Evolutionary conservation across 1,140 invertebrate species (phyloP).

Genomic region (Venturia canescens): DNA sequence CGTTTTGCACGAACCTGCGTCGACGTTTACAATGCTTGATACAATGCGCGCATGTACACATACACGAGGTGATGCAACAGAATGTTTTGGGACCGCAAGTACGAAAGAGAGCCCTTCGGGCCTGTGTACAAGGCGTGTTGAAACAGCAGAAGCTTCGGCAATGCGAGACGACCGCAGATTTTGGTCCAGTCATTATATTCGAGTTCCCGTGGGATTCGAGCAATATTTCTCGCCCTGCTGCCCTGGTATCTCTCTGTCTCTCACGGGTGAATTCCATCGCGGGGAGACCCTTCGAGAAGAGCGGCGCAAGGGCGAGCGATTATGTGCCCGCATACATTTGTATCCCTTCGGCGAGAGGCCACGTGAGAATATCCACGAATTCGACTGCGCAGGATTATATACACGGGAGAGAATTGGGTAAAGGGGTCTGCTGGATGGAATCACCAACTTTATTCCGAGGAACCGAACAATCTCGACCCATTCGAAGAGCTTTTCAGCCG

Average conservation of each 20-base stretch:
- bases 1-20: too few species aligned
- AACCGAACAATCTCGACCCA: too few species aligned
- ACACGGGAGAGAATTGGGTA: too few species aligned
- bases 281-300: not conserved
- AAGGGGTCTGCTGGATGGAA: too few species aligned
- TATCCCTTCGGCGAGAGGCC: constrained; percentile 1
- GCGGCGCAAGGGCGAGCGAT: constrained; percentile 16
- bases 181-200: constrained; percentile 32
- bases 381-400: too few species aligned
- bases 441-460: too few species aligned
- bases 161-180: constrained; percentile 20
- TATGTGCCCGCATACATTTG: constrained; percentile 19
- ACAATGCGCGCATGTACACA: too few species aligned
- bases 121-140: not conserved
- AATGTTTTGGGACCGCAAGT: too few species aligned
- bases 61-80: too few species aligned
- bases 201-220: constrained; percentile 26
- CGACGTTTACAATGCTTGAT: too few species aligned
- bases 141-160: not conserved
- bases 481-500: too few species aligned
- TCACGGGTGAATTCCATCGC: constrained; percentile 16
- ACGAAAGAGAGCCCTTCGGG: too few species aligned
- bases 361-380: not conserved
- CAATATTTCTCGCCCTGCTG: not conserved
- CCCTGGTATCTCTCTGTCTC: constrained; percentile 29